Conservation (phyloP, 2,113 vertebrate genomes). For the Bombycilla garrulus region DNA sequence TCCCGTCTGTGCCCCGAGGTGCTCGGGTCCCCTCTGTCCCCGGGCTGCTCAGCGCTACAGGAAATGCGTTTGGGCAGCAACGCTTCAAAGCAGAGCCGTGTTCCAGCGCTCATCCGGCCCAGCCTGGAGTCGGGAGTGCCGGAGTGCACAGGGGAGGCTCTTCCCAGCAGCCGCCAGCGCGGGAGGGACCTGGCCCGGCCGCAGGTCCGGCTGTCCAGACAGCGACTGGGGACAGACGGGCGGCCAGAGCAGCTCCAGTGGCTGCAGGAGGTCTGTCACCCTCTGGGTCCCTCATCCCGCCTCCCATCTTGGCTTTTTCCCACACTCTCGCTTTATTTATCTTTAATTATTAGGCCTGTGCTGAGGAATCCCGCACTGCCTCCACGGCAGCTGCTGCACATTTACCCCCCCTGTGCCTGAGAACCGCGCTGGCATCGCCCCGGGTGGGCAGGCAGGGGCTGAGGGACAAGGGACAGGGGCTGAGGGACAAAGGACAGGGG, state of each 20-base stretch:
- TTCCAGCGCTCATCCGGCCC: not conserved
- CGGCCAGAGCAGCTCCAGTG: accelerated
- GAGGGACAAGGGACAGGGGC: not conserved
- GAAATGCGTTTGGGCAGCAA: not conserved
- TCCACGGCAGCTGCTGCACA: not conserved
- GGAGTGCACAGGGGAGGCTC: not conserved
- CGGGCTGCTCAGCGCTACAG: not conserved
- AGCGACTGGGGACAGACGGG: not conserved
- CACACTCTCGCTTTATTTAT: conserved; percentile 1
- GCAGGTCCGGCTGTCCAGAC: not conserved
- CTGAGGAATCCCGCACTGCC: not conserved
- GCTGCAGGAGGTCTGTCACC: not conserved
- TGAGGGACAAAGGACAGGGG: not conserved
- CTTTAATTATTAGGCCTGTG: not conserved
- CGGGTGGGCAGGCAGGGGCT: not conserved
- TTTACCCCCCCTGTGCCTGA: not conserved
- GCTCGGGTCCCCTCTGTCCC: not conserved
- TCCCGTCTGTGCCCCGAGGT: accelerated
- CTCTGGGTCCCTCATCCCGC: not conserved
- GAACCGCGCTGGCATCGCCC: not conserved
- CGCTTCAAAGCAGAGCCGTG: not conserved
- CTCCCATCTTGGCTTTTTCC: not conserved
- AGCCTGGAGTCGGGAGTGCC: not conserved
- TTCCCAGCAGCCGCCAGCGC: not conserved
- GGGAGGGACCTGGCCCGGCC: not conserved